Evolutionary conservation across 2,797 vertebrate genomes (phyloP), one percentile per base, ranked within the genome.

Genomic region (Anguilla obscura): DNA sequence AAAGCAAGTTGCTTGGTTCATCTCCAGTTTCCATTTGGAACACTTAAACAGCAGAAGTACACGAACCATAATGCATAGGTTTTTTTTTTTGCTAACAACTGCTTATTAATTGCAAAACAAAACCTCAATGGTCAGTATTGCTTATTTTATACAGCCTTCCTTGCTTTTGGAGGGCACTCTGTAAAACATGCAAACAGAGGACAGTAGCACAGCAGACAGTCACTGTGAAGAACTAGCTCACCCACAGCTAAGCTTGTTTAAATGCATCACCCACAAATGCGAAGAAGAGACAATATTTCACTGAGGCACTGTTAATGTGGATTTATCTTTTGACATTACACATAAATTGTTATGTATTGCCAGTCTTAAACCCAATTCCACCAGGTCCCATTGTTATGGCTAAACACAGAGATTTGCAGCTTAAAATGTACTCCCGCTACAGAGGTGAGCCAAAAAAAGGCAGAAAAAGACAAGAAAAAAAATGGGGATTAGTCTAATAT

Each of bases 391-490:
- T 52, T 52, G 18, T 89, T 88, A 63, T 48, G 87, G 88, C 86
- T 92, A 87, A 90, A 89, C 82, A 86, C 63, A 40, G 79, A 58
- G 88, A 87, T 89, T 87, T 90, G 86, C 89, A 85, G 90, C 87
- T 90, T 89, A 88, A 92, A 85, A 86, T 87, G 79, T 90, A 89
- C 88, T 86, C 85, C 83, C 86, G 74, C 63, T 90, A 89, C 88
- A 90, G 76, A 90, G 88, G 87, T 90, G 83, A 86, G 85, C 63
- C 58, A 40, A 85, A 89, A 87, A 89, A 89, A 66, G 54, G 0
- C 7, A 66, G n/a, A 66, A 66, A n/a, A 69, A 69, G n/a, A 69
- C 24, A 69, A 27, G 24, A 69, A 58, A 58, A n/a, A 27, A 27
- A 69, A 69, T 69, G 9, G 86, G 89, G 89, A 90, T 89, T 90